Evolutionary conservation across 2,113 vertebrate genomes (phyloP).

Genomic region (Rhinoderma darwinii): DNA sequence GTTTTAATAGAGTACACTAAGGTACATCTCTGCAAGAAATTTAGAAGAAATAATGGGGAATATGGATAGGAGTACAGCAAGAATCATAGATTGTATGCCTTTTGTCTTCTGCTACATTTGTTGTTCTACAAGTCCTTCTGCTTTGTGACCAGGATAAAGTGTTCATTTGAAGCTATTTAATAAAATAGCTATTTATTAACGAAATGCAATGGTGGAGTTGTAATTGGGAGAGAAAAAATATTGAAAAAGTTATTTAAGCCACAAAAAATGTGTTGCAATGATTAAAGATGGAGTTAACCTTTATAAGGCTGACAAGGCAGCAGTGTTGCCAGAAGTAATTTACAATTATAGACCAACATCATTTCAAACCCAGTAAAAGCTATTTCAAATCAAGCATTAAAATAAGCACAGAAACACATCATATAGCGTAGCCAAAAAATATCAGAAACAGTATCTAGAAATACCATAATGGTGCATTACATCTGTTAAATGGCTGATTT

Average conservation of each 20-base stretch:
- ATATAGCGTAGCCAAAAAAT: neutral
- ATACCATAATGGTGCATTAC: neutral
- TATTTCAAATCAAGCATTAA: conserved; percentile 13
- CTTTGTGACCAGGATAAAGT: neutral
- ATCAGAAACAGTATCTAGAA: neutral
- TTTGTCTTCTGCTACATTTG: neutral
- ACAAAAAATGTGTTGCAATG: conserved; percentile 15
- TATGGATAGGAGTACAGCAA: neutral
- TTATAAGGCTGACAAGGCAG: conserved; percentile 41
- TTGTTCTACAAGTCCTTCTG: neutral
- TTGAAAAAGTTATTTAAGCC: conserved; percentile 9
- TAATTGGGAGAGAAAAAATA: conserved; percentile 17
- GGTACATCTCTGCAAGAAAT: too few species aligned
- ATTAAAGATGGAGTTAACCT: conserved; percentile 45
- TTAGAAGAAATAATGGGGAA: neutral
- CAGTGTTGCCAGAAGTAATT: conserved; percentile 36
- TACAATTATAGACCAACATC: conserved; percentile 42
- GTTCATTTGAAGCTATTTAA: neutral
- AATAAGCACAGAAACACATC: neutral
- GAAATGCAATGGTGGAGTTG: conserved; percentile 16
- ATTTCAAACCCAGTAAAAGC: conserved; percentile 22
- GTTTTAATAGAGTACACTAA: too few species aligned
- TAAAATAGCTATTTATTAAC: neutral
- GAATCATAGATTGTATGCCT: neutral
- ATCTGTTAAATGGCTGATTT: too few species aligned